Conservation (phyloP, 1,140 invertebrate genomes). For the Plectus sambesii region DNA sequence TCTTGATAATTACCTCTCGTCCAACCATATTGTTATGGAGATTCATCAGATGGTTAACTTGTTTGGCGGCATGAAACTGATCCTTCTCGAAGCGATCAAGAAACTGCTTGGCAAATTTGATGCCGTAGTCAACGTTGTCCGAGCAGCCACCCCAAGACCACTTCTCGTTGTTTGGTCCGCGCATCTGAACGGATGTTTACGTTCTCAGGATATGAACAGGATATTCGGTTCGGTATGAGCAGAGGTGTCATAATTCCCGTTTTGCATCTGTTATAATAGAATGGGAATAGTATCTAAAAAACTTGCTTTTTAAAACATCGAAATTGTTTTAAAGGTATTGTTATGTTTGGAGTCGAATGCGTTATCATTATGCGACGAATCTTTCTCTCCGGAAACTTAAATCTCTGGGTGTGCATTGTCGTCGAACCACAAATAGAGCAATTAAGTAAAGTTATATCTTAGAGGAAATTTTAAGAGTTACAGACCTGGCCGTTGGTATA, state of each 20-base stretch:
- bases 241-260: too few relatives aligned
- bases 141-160: slow-evolving; percentile 34
- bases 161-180: slow-evolving; percentile 6
- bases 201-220: too few relatives aligned
- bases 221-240: neutral
- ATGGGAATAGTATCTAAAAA: too few relatives aligned
- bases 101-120: slow-evolving; percentile 54
- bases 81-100: slow-evolving; percentile 50
- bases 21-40: slow-evolving; percentile 59
- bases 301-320: too few relatives aligned
- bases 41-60: slow-evolving; percentile 53
- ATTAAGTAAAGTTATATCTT: too few relatives aligned
- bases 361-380: too few relatives aligned
- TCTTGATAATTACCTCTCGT: slow-evolving; percentile 50
- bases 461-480: neutral
- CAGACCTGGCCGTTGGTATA: slow-evolving; percentile 54
- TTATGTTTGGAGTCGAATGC: too few relatives aligned
- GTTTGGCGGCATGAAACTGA: slow-evolving; percentile 40
- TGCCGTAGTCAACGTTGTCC: slow-evolving; percentile 56
- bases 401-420: too few relatives aligned
- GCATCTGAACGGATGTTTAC: neutral
- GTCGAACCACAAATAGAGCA: too few relatives aligned
- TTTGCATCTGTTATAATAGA: too few relatives aligned
- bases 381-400: too few relatives aligned
- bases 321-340: too few relatives aligned